Evolutionary conservation across 2,888 invertebrate genomes (phyloP), one percentile per base, ranked within the genome.

Genomic region (Stenotaenia linearis): DNA sequence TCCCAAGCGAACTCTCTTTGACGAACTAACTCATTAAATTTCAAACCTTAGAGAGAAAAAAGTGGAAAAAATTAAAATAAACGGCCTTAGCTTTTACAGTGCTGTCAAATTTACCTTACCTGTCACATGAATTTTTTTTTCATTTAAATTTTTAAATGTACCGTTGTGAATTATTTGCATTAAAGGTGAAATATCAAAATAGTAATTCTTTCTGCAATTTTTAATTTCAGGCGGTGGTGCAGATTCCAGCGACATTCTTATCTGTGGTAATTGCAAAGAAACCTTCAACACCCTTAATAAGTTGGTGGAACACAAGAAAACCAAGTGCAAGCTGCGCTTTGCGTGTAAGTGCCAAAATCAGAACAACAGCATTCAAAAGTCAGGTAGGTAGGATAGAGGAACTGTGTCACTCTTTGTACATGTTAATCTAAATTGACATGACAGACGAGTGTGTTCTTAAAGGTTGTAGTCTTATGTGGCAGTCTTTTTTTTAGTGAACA

Each of bases 211-310:
- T 18, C 5, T 74, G 5, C n/a, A n/a, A n/a, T n/a, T n/a, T 74
- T 74, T 83, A 82, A 82, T 45, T 45, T 6, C 9, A 40, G n/a
- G 12, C 12, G 18, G 45, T 37, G 85, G 89, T 86, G 80, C 87
- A 91, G 91, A 90, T 85, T 90, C 90, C 85, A 90, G 91, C 80
- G 92, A 93, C 85, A 91, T 92, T 82, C 88, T 93, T 83, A 92
- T 92, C 83, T 93, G 92, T 85, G 92, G 92, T 77, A 91, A 91
- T 85, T 92, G 92, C 86, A 89, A 92, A 82, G 91, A 91, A 85
- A 90, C 91, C 87, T 92, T 92, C 86, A 90, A 90, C 79, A 91
- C 91, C 84, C 88, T 92, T 18, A 90, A 91, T 83, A 91, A 91
- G 83, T 88, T 92, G 82, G 88, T 91, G 82, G 91, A 92, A 83